Conservation (phyloP, 2,797 vertebrate genomes). For the Rhinatrema bivittatum region DNA sequence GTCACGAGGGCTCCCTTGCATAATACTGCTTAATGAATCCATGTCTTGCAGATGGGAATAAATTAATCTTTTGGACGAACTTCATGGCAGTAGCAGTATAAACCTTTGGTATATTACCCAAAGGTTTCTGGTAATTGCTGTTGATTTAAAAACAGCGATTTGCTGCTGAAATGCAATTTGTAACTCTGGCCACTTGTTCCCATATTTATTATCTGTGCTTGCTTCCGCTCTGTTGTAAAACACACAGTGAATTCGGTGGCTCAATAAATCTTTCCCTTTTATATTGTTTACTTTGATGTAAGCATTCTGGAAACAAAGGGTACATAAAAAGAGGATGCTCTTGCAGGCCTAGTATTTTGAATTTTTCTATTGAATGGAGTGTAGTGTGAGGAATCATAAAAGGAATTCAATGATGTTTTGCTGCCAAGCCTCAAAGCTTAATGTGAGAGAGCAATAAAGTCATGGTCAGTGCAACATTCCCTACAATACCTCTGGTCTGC, state of each 20-base stretch:
- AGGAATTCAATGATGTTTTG: no score
- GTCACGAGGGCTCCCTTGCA: slow-evolving; percentile 1
- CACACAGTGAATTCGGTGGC: slow-evolving; percentile 12
- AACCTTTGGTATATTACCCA: slow-evolving; percentile 24
- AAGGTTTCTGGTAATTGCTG: slow-evolving; percentile 34
- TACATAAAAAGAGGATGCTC: background rate
- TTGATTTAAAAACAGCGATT: slow-evolving; percentile 19
- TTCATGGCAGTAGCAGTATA: slow-evolving; percentile 18
- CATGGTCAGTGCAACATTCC: no score
- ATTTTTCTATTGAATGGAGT: no score
- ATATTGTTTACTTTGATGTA: background rate
- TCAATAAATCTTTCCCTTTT: background rate
- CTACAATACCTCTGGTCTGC: no score
- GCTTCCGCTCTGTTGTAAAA: slow-evolving; percentile 23
- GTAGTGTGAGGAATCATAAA: no score
- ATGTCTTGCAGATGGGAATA: slow-evolving; percentile 24
- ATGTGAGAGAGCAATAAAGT: no score
- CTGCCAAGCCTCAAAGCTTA: no score
- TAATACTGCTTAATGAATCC: slow-evolving; percentile 26
- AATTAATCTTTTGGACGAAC: slow-evolving; percentile 27
- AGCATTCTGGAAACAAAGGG: background rate
- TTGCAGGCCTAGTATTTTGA: no score
- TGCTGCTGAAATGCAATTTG: slow-evolving; percentile 38
- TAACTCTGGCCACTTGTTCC: slow-evolving; percentile 40
- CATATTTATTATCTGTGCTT: slow-evolving; percentile 34